Base-by-base conservation (phyloP, 2,797 vertebrate species). In the Gallinago solitaria region DNA sequence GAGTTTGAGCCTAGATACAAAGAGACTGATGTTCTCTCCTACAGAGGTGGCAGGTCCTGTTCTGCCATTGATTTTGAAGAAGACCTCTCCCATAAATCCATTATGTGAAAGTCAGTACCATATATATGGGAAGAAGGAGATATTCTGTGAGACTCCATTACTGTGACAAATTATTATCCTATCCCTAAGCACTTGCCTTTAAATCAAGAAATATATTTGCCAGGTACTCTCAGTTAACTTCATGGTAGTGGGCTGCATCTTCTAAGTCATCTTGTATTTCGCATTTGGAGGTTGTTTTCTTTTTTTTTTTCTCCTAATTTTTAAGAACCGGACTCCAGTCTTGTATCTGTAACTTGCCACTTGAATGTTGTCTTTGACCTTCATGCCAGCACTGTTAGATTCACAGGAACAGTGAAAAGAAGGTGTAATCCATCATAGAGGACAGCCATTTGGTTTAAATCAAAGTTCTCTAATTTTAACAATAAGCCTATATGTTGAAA, bases 391-490 rank as follows among this genome's bases (percentile, higher is more conserved):
- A 48, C 37, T 1, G 4, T 87, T 76, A 78, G 54, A 88, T 74
- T 95, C 90, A 93, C 83, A 90, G 84, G 59, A 92, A 91, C 41
- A 86, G 73, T 39, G 83, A 93, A 90, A 86, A 95, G 32, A 88
- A 68, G 48, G 70, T 90, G 68, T 91, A 89, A 93, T 93, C 67
- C 83, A 90, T 91, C 86, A 93, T 25, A 83, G 54, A 76, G 87
- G 83, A 82, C 88, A 95, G n/a, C 18, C 51, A 87, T 92, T 92
- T 95, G 70, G 90, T 97, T 88, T 74, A 87, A 90, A 94, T 94
- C n/a, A 82, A 76, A 76, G 64, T 73, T 84, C 43, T 69, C 39
- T 75, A 57, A 79, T 92, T 95, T 89, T 89, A 91, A 56, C 81
- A 89, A 28, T 57, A 88, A 86, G 57, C 9, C 17, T 60, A 86